A percentile compares a stretch with the other conserved stretches of the same genome.
phyloP scores from a whole-genome alignment of 2,797 vertebrate species.

The Pseudochromis fuscus region DNA sequence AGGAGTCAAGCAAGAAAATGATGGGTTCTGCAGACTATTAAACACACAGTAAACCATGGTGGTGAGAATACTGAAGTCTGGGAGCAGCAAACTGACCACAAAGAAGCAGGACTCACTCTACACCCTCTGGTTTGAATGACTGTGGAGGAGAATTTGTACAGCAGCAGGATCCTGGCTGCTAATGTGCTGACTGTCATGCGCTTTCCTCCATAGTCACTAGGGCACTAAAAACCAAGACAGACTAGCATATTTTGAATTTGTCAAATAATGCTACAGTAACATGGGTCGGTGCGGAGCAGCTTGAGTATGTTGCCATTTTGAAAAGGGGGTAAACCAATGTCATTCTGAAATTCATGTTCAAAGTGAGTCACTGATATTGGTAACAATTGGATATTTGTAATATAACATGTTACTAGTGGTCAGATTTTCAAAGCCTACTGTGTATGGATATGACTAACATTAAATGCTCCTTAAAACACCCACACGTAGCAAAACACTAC shows the following conservation, averaged over 20 bases:
- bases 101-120: not conserved
- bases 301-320: not conserved
- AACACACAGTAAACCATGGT: not conserved
- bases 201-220: not conserved
- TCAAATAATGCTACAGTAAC: not conserved
- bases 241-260: not conserved
- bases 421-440: no score
- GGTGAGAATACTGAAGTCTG: not conserved
- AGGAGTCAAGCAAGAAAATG: not conserved
- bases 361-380: no score
- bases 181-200: not conserved
- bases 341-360: not conserved
- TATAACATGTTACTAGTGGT: no score
- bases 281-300: not conserved
- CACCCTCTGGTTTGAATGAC: not conserved
- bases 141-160: not conserved
- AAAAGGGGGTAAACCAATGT: not conserved
- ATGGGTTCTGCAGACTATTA: not conserved
- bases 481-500: no score
- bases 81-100: not conserved
- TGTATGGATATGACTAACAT: not conserved
- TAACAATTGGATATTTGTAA: no score
- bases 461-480: no score
- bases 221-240: not conserved
- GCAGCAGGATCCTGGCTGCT: not conserved